Percentiles rank a stretch among this genome's conserved stretches.
Evolutionary conservation across 2,888 invertebrate species (phyloP).

Genomic region (Caenorhabditis panamensis): DNA sequence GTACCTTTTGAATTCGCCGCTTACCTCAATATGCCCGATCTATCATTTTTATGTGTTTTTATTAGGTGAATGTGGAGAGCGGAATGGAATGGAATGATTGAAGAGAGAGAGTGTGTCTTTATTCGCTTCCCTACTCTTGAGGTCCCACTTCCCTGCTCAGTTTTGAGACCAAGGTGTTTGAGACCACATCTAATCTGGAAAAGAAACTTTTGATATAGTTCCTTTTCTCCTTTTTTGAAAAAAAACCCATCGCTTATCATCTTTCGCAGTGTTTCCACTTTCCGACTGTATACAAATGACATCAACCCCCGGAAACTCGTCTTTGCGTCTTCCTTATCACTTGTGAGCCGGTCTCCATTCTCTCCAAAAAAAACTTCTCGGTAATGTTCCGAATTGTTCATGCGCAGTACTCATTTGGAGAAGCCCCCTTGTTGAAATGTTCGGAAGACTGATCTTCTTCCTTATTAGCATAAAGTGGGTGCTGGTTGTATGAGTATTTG

Average conservation of each 20-base stretch:
- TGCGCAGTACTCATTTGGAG: no score
- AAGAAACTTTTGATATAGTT: not conserved
- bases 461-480: slow-evolving; percentile 44
- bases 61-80: not conserved
- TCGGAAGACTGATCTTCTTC: slow-evolving; percentile 8
- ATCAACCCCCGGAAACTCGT: slow-evolving; percentile 14
- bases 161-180: no score
- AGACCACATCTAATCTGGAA: no score
- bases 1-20: slow-evolving; percentile 13
- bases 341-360: not conserved
- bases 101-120: not conserved
- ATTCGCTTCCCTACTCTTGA: not conserved
- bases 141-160: not conserved
- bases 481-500: slow-evolving; percentile 25
- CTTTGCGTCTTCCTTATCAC: slow-evolving; percentile 6
- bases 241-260: not conserved
- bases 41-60: slow-evolving; percentile 15
- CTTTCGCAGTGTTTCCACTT: not conserved
- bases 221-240: not conserved
- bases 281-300: slow-evolving; percentile 12
- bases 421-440: not conserved
- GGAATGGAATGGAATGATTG: not conserved
- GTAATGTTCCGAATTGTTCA: no score
- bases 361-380: not conserved
- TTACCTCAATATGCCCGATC: slow-evolving; percentile 15